Evolutionary conservation across 2,888 invertebrate species (phyloP), one percentile per base, ranked within the genome.

Genomic region (Thera britannica): DNA sequence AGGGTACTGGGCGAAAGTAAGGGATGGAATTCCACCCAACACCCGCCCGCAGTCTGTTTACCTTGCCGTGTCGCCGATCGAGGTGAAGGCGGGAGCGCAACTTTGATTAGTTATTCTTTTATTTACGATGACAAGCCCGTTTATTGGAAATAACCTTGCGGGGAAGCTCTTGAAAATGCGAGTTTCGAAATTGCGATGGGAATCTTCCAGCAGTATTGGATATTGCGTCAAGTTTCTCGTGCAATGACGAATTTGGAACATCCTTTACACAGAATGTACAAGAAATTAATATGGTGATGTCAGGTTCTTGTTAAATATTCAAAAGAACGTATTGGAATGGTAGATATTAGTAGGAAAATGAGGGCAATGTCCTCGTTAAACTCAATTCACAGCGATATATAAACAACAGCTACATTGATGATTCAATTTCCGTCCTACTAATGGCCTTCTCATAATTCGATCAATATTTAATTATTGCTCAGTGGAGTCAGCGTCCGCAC

Each of bases 51-150:
- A 80, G 77, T 76, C 82, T 89, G 87, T 90, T 89, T 88, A 88
- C 87, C 80, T 86, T 85, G 82, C 85, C 83, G 77, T 84, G 83
- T 86, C 83, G 78, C 84, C 86, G 86, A 86, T 84, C 83, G 82
- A 83, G 79, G 81, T 80, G 82, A 84, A 84, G 79, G 82, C 81
- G 74, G 75, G 80, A 79, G 82, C 80, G 75, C 82, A 88, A 88
- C 83, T 89, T 90, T 86, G 85, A 88, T 89, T 87, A 86, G 83
- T 86, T 87, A 85, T 86, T 85, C 79, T 84, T 85, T 85, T 88
- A 86, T 85, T 86, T 85, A 85, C 79, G 77, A 73, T 76, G 78
- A 82, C 81, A 83, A 78, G 77, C 72, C 77, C 72, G 75, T 81
- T 86, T 83, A 80, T 80, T 77, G 67, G 72, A 51, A 76, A 73